These are phyloP conservation scores for Limnothrissa miodon DNA, from an alignment of 2,113 vertebrate genomes.

Conservation along the genomic window DNA sequence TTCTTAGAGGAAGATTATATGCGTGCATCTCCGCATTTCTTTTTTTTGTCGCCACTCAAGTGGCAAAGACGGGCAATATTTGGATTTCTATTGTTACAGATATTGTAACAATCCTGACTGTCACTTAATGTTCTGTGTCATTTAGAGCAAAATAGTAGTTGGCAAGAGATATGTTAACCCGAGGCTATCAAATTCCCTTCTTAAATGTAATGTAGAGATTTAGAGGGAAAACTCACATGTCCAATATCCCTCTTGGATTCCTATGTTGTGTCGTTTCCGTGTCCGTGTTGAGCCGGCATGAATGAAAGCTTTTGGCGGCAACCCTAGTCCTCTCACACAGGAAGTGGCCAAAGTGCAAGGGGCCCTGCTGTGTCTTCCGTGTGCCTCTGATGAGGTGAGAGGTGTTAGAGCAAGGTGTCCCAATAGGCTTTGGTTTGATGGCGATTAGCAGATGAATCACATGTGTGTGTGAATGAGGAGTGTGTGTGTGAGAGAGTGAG, in stretches of 20 bases:
- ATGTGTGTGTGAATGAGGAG: background rate
- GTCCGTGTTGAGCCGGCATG: background rate
- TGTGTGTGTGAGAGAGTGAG: background rate
- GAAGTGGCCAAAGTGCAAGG: background rate
- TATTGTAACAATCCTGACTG: background rate
- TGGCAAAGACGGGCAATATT: constrained; percentile 28
- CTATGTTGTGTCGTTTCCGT: background rate
- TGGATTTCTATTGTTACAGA: constrained; percentile 30
- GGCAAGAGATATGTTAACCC: background rate
- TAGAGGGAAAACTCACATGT: background rate
- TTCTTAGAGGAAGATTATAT: constrained; percentile 8
- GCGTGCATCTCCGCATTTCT: background rate
- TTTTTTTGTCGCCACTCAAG: background rate
- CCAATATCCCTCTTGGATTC: background rate
- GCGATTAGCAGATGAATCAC: constrained; percentile 26
- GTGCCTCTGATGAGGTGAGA: constrained; percentile 16
- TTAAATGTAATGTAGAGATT: background rate
- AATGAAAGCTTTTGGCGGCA: background rate
- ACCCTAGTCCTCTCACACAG: no score
- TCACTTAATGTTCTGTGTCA: background rate
- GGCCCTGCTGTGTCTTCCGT: background rate
- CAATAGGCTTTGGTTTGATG: constrained; percentile 32
- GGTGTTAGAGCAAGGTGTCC: background rate
- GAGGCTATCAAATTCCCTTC: background rate
- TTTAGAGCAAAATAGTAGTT: background rate